These are phyloP conservation scores for Thymallus thymallus DNA, from an alignment of 2,113 vertebrate species.

Conservation along the genomic window DNA sequence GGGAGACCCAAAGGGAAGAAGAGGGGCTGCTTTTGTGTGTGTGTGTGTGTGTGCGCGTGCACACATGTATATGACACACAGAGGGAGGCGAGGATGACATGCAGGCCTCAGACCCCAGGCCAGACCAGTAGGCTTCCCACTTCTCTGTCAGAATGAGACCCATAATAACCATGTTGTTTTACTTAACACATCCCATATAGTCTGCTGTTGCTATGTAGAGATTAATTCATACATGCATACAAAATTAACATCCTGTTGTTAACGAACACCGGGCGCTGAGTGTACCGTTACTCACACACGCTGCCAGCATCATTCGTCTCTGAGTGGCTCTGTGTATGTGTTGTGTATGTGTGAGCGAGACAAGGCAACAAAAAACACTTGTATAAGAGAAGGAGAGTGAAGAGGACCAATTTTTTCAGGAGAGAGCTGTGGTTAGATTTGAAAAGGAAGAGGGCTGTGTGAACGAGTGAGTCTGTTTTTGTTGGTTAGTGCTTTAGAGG, in stretches of 20 bases:
- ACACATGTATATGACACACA: too few relatives aligned
- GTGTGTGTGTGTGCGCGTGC: too few relatives aligned
- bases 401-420: neutral
- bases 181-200: conserved; percentile 69
- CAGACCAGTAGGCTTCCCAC: conserved; percentile 33
- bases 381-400: neutral
- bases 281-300: conserved; percentile 10
- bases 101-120: too few relatives aligned
- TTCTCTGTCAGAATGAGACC: conserved; percentile 51
- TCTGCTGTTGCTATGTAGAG: conserved; percentile 74
- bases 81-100: too few relatives aligned
- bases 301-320: neutral
- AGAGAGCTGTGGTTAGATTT: neutral
- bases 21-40: too few relatives aligned
- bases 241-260: conserved; percentile 60
- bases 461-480: neutral
- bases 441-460: neutral
- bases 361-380: neutral
- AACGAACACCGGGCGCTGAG: conserved; percentile 37
- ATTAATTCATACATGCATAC: conserved; percentile 67
- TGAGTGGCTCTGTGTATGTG: neutral
- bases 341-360: neutral
- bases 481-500: neutral
- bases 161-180: conserved; percentile 64
- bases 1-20: too few relatives aligned